phyloP scores from a whole-genome alignment of 1,140 invertebrate species.

The Phortica variegata region DNA sequence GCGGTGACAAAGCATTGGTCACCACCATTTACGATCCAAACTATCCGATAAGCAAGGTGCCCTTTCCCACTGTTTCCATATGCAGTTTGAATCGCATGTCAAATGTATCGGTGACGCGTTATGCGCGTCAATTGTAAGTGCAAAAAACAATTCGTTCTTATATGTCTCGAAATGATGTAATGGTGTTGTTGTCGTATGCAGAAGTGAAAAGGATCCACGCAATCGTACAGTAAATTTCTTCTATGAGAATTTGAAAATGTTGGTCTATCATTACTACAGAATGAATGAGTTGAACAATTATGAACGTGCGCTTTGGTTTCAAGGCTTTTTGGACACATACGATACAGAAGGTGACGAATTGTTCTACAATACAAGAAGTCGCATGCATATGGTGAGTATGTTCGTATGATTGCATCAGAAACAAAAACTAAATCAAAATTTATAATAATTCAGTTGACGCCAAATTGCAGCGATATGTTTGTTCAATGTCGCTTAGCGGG shows the following conservation, averaged over 20 bases:
- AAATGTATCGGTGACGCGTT: conserved; percentile 52
- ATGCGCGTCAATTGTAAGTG: conserved; percentile 60
- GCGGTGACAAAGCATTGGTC: conserved; percentile 58
- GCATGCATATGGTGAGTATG: conserved; percentile 23
- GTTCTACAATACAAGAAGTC: conserved; percentile 36
- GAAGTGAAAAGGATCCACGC: conserved; percentile 34
- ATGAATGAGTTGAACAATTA: conserved; percentile 22
- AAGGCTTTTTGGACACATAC: conserved; percentile 34
- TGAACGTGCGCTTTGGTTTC: conserved; percentile 30
- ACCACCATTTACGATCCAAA: conserved; percentile 61
- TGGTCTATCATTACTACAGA: conserved; percentile 29
- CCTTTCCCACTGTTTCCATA: conserved; percentile 63
- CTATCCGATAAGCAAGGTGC: conserved; percentile 60
- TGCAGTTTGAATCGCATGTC: conserved; percentile 64
- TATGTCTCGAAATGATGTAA: neutral
- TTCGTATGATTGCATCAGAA: too few relatives aligned
- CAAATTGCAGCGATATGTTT: conserved; percentile 41
- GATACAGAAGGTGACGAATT: conserved; percentile 34
- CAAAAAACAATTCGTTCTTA: neutral
- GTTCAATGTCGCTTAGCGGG: conserved; percentile 35
- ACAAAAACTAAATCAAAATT: too few relatives aligned
- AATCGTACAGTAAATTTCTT: conserved; percentile 26
- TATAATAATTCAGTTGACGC: conserved; percentile 33
- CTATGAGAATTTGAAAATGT: conserved; percentile 25
- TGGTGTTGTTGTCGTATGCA: conserved; percentile 3